Evolutionary conservation across 2,888 invertebrate species (phyloP).

Genomic region (Epinotia nisella): DNA sequence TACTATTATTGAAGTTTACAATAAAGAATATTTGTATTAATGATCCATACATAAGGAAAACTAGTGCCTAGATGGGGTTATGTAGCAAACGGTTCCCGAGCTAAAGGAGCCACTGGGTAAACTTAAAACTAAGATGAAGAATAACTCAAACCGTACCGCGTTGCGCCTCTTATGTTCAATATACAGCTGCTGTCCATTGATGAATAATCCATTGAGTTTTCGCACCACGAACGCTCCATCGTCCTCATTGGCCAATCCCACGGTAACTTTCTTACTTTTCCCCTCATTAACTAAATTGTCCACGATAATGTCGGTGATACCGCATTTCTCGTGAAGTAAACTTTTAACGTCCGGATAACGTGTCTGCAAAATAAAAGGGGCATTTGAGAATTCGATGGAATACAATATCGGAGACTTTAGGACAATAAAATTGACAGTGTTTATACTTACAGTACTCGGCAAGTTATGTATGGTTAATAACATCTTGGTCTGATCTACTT

Average conservation of each 20-base stretch:
- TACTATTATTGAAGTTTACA: too few species aligned
- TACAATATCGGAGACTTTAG: background rate
- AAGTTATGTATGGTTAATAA: conserved; percentile 44
- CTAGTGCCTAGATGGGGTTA: too few species aligned
- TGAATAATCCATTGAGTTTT: conserved; percentile 55
- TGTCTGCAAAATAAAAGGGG: conserved; percentile 47
- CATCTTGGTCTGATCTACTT: conserved; percentile 31
- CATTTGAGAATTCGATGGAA: background rate
- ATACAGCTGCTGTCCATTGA: conserved; percentile 54
- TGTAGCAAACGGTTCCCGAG: too few species aligned
- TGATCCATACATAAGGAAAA: too few species aligned
- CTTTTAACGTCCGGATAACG: conserved; percentile 57
- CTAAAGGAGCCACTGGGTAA: too few species aligned
- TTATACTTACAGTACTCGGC: conserved; percentile 40
- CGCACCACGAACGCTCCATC: conserved; percentile 57
- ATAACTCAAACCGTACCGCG: conserved; percentile 47
- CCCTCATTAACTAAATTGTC: conserved; percentile 55
- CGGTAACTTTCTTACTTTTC: conserved; percentile 55
- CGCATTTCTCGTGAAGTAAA: conserved; percentile 57
- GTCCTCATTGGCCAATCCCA: conserved; percentile 57
- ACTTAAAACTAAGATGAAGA: background rate
- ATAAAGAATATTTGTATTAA: too few species aligned
- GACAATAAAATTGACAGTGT: background rate
- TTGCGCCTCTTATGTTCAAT: conserved; percentile 56
- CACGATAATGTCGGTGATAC: conserved; percentile 56